Evolutionary conservation across 1,140 invertebrate species (phyloP).

Genomic region (Anoplophora glabripennis): DNA sequence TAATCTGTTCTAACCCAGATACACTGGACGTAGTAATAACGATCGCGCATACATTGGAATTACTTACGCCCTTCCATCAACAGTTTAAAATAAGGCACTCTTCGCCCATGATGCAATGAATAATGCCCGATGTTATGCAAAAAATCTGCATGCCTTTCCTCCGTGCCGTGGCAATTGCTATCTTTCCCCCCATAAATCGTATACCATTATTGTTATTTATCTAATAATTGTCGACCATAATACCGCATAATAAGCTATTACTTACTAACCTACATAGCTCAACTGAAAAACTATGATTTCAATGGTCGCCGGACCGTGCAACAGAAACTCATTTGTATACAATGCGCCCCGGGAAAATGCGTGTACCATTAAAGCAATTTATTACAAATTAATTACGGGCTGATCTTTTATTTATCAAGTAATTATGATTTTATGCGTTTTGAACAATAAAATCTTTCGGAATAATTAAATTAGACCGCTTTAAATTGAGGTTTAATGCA

Average conservation of each 20-base stretch:
- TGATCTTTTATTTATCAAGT: not conserved
- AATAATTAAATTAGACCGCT: not conserved
- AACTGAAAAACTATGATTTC: slow-evolving; percentile 6
- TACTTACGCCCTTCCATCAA: too few relatives aligned
- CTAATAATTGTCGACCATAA: slow-evolving; percentile 5
- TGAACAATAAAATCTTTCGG: slow-evolving; percentile 11
- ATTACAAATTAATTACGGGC: slow-evolving; percentile 4
- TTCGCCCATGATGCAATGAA: too few relatives aligned
- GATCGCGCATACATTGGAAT: too few relatives aligned
- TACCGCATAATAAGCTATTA: slow-evolving; percentile 11
- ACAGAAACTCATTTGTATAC: slow-evolving; percentile 11
- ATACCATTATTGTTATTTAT: slow-evolving; percentile 2
- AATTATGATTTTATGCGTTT: slow-evolving; percentile 7
- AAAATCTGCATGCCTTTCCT: slow-evolving; percentile 6
- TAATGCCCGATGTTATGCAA: not conserved
- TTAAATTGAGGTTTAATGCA: too few relatives aligned
- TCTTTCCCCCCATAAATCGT: not conserved
- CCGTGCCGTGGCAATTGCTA: not conserved
- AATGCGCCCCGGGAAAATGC: slow-evolving; percentile 6
- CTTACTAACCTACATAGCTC: slow-evolving; percentile 11
- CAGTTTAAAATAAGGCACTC: too few relatives aligned
- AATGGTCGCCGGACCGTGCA: slow-evolving; percentile 7
- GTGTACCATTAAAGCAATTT: not conserved
- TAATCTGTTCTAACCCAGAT: too few relatives aligned
- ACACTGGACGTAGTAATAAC: too few relatives aligned